These are phyloP conservation scores for Clarias pachynema DNA, from an alignment of 2,797 vertebrate species.

Conservation along the genomic window DNA sequence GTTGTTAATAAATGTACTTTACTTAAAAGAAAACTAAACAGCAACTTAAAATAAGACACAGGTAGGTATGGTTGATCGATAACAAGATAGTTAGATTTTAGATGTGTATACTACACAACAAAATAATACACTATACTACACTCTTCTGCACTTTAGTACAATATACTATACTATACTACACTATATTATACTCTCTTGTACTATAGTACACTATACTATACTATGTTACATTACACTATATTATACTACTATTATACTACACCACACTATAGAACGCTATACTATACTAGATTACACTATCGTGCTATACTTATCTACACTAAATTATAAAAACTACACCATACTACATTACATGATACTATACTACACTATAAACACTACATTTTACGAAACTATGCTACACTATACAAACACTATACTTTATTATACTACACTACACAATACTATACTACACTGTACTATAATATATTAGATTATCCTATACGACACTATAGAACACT, in stretches of 20 bases:
- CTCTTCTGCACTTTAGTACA: background rate
- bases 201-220: background rate
- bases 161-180: background rate
- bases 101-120: background rate
- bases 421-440: no score
- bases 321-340: no score
- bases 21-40: background rate
- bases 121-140: background rate
- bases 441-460: no score
- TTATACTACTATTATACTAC: background rate
- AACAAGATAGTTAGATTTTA: background rate
- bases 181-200: background rate
- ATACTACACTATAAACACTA: no score
- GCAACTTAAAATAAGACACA: background rate
- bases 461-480: no score
- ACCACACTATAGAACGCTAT: background rate
- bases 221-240: background rate
- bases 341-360: no score
- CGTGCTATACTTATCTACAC: no score
- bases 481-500: background rate
- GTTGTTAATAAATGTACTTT: background rate
- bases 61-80: background rate
- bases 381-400: no score
- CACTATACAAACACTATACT: no score
- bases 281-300: background rate